Conservation (phyloP, 2,888 invertebrate genomes). For the Caenorhabditis drosophilae region DNA sequence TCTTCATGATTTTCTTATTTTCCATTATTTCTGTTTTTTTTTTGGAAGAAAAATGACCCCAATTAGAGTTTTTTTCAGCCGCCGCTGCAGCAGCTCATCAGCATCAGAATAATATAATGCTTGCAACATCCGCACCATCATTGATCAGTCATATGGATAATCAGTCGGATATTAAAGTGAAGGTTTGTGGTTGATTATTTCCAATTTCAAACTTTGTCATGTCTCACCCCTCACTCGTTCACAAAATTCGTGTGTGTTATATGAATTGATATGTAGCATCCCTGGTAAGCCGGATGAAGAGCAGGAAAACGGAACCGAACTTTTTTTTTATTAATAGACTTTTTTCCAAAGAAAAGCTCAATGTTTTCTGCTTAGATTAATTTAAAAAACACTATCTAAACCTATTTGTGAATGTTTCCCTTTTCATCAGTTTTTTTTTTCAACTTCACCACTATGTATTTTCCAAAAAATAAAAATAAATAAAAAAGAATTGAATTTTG, state of each 20-base stretch:
- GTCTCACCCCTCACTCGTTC: conserved; percentile 45
- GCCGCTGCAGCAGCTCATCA: conserved; percentile 25
- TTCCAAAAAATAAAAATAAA: too few relatives aligned
- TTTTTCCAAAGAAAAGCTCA: too few relatives aligned
- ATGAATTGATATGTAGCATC: conserved; percentile 29
- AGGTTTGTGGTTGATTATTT: conserved; percentile 14
- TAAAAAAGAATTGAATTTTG: too few relatives aligned
- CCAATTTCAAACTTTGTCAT: conserved; percentile 16
- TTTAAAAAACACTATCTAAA: too few relatives aligned
- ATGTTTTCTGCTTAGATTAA: too few relatives aligned
- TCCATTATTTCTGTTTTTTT: conserved; percentile 2
- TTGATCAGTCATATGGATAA: conserved; percentile 35
- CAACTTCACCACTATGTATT: too few relatives aligned
- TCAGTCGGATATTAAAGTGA: conserved; percentile 16
- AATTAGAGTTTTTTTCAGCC: too few relatives aligned
- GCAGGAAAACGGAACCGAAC: neutral
- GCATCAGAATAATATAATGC: conserved; percentile 34
- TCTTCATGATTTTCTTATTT: conserved; percentile 3
- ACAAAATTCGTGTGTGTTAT: conserved; percentile 41
- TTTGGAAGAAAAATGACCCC: too few relatives aligned
- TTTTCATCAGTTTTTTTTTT: too few relatives aligned
- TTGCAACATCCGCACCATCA: conserved; percentile 33
- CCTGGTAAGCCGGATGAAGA: neutral
- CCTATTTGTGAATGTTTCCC: too few relatives aligned
- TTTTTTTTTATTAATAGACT: neutral